phyloP scores from a whole-genome alignment of 2,797 vertebrate species.

The Florisuga fusca region DNA sequence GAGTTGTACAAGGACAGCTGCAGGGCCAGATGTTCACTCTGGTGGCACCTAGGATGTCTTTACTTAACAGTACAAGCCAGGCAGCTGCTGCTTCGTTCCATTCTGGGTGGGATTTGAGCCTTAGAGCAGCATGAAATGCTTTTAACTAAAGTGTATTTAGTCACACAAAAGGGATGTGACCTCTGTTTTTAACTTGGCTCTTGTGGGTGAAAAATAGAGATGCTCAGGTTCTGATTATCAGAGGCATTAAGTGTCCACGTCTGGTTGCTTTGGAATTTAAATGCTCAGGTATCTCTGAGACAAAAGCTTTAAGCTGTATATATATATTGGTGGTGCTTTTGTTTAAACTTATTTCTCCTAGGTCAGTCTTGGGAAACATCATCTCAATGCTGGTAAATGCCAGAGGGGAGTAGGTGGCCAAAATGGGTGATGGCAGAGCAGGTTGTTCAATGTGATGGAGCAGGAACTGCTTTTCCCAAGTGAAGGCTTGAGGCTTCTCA shows the following conservation, averaged over 20 bases:
- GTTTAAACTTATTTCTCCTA: background rate
- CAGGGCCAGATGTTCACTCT: background rate
- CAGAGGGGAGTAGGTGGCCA: background rate
- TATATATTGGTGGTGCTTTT: background rate
- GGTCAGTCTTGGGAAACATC: background rate
- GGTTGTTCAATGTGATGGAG: rapidly evolving
- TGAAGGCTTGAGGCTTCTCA: rapidly evolving
- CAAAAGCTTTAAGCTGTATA: background rate
- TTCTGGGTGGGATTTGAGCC: background rate
- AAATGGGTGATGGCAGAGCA: background rate
- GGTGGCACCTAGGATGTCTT: background rate
- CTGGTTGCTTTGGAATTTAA: background rate
- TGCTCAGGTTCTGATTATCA: background rate
- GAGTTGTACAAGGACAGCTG: background rate
- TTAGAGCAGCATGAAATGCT: background rate
- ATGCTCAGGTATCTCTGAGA: background rate
- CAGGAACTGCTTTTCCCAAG: background rate
- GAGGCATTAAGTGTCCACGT: background rate
- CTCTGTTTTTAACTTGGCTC: background rate
- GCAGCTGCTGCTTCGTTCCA: background rate
- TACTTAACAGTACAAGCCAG: background rate
- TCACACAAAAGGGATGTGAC: background rate
- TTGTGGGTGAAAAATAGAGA: rapidly evolving
- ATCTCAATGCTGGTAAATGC: background rate
- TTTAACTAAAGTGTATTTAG: background rate